Conservation (phyloP, 2,113 vertebrate genomes). For the Indicator indicator region DNA sequence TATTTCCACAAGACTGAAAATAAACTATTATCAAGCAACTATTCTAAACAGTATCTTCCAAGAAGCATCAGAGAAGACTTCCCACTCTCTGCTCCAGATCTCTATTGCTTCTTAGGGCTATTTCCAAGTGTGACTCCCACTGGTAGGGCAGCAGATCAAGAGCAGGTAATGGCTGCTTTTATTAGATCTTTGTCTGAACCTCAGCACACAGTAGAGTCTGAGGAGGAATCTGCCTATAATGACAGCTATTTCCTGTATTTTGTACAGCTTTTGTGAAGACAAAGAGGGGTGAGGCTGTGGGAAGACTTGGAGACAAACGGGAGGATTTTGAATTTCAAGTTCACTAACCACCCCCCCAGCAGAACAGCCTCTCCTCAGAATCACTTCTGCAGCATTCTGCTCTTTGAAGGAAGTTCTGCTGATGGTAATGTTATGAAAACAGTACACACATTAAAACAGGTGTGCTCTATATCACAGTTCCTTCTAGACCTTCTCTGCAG, state of each 20-base stretch:
- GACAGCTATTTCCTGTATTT: neutral
- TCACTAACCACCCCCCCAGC: neutral
- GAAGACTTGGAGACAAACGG: neutral
- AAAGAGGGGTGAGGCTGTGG: fast-evolving
- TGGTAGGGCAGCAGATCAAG: neutral
- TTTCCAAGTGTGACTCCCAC: neutral
- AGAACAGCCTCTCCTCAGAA: neutral
- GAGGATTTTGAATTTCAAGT: neutral
- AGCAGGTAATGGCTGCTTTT: neutral
- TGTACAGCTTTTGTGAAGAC: neutral
- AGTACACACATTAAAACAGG: neutral
- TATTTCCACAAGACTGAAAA: too few relatives aligned
- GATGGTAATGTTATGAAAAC: neutral
- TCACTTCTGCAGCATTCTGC: neutral
- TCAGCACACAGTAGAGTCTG: neutral
- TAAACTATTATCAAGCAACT: too few relatives aligned
- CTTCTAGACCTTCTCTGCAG: neutral
- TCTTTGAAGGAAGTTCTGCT: neutral
- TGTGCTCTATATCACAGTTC: neutral
- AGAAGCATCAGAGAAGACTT: neutral
- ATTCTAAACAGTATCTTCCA: neutral
- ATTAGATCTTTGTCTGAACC: neutral
- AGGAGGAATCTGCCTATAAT: neutral
- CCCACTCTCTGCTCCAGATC: neutral
- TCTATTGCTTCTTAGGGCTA: neutral